These are phyloP conservation scores for Malthinus seriepunctatus DNA, from an alignment of 2,888 invertebrate genomes.

Conservation along the genomic window DNA sequence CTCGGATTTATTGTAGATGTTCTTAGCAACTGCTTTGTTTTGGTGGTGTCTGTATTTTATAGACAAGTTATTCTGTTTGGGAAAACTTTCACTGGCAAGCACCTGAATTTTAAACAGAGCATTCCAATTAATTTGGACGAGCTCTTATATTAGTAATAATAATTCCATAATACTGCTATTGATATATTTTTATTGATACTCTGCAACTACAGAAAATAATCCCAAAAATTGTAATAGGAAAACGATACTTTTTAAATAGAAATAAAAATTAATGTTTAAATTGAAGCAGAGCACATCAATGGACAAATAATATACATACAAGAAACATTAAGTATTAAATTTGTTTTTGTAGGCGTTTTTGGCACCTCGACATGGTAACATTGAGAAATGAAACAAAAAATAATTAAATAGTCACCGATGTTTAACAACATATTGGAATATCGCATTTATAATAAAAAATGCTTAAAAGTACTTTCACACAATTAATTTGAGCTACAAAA, in stretches of 20 bases:
- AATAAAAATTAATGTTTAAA: conserved; percentile 1
- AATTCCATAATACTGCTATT: conserved; percentile 18
- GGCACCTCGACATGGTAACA: conserved; percentile 53
- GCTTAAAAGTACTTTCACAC: conserved; percentile 42
- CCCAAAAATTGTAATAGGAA: conserved; percentile 27
- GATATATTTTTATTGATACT: conserved; percentile 36
- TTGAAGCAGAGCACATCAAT: not conserved
- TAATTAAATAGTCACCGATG: conserved; percentile 40
- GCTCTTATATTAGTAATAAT: too few relatives aligned
- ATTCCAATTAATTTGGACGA: too few relatives aligned
- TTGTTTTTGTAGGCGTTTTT: conserved; percentile 37
- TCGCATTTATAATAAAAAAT: conserved; percentile 29
- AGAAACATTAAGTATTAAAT: conserved; percentile 20
- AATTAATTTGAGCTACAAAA: conserved; percentile 45
- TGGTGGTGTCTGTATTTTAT: too few relatives aligned
- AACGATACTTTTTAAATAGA: conserved; percentile 35
- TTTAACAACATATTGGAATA: conserved; percentile 45
- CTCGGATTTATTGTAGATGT: too few relatives aligned
- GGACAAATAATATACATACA: conserved; percentile 7
- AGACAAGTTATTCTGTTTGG: too few relatives aligned
- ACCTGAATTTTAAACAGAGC: too few relatives aligned
- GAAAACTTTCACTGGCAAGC: too few relatives aligned
- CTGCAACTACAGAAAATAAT: conserved; percentile 39
- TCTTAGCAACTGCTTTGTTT: too few relatives aligned
- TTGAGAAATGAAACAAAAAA: conserved; percentile 33